Base-by-base conservation (phyloP, 2,888 invertebrate genomes). In the Syrista parreyssii region DNA sequence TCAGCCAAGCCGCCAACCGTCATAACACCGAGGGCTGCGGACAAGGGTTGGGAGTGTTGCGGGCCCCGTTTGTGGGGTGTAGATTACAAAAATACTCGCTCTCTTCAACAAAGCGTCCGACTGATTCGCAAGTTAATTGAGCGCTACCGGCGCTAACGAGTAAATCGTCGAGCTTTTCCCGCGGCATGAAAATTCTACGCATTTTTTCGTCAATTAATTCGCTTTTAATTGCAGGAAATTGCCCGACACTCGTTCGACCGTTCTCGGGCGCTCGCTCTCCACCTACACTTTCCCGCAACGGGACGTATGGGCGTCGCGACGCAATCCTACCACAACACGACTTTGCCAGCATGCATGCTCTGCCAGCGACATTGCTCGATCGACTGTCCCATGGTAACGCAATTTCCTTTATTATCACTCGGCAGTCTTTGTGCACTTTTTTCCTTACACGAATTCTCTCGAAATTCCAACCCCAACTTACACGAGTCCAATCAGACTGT, bases 141-240 rank as follows among this genome's bases (percentile, higher is more conserved):
- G 88, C 87, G 87, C 86, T 86, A 80, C 75, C 86, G 83, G 85
- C 86, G 85, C 88, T 90, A 90, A 90, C 88, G 89, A 90, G 90
- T 88, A 89, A 89, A 90, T 90, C 85, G 89, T 85, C 87, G 85
- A 87, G 82, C 78, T 30, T 12, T 23, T 73, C 30, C 36, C 33
- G 75, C 36, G 76, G 81, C 81, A 79, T 79, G 84, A 81, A 86
- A 88, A 85, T 84, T 86, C 87, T 86, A 85, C 83, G 83, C 83
- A 86, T 86, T 88, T 88, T 86, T 88, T 83, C 81, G 82, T 80
- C 86, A 88, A 88, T 88, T 87, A 87, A 83, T 40, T 74, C 79
- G 84, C 81, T 87, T 69, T 84, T 87, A 86, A 87, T 85, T 84
- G 85, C 85, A 84, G 87, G 88, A 88, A 88, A 88, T 87, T 87